A percentile compares a stretch with the other conserved stretches of the same genome.
Evolutionary conservation across 2,888 invertebrate species (phyloP).

Genomic region (Microctonus brassicae): DNA sequence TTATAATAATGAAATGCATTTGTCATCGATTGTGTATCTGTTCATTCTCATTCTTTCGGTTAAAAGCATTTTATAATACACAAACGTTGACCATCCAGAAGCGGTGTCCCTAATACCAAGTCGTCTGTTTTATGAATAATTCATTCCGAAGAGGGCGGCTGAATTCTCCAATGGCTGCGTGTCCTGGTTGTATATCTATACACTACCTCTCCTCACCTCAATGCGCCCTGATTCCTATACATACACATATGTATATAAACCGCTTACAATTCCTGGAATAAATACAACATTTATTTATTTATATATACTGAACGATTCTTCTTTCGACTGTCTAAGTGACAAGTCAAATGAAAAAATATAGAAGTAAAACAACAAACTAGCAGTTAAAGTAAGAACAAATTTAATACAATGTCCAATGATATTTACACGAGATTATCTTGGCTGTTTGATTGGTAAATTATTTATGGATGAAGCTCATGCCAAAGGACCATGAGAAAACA

Average conservation of each 20-base stretch:
- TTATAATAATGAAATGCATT: conserved; percentile 3
- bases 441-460: not conserved
- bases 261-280: not conserved
- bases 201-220: conserved; percentile 26
- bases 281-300: conserved; percentile 6
- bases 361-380: not conserved
- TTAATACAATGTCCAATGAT: not conserved
- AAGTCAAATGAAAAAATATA: not conserved
- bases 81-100: conserved; percentile 20
- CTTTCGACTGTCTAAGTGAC: not conserved
- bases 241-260: not conserved
- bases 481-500: not conserved
- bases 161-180: conserved; percentile 26
- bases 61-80: conserved; percentile 19
- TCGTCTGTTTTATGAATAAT: conserved; percentile 54
- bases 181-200: conserved; percentile 16
- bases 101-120: conserved; percentile 9
- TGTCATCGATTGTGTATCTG: conserved; percentile 21
- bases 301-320: not conserved
- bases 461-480: not conserved
- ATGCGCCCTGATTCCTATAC: conserved; percentile 9
- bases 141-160: conserved; percentile 48
- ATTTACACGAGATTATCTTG: not conserved
- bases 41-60: not conserved
- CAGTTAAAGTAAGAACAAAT: not conserved